Percentiles rank a stretch among this genome's conserved stretches.
Conservation (phyloP, 2,113 vertebrate genomes). For the Myiozetetes cayanensis region DNA sequence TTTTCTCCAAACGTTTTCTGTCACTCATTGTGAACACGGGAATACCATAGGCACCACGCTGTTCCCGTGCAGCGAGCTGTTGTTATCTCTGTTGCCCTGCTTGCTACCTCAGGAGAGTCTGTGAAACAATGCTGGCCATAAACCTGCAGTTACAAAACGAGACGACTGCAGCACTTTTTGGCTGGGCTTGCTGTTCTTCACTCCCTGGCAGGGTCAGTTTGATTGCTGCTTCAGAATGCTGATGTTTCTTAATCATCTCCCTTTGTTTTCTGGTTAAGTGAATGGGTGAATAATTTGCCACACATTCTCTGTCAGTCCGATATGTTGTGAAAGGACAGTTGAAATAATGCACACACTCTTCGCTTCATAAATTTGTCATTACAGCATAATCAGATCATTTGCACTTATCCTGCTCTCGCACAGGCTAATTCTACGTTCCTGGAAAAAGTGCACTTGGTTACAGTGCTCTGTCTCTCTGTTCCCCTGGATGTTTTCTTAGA, state of each 20-base stretch:
- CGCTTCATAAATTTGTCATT: neutral
- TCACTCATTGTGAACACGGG: neutral
- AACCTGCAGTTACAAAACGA: neutral
- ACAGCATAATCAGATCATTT: neutral
- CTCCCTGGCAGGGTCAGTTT: constrained; percentile 31
- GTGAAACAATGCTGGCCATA: neutral
- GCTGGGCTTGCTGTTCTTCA: neutral
- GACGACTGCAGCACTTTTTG: neutral
- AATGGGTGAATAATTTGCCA: constrained; percentile 6
- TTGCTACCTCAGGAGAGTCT: neutral
- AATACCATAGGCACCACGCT: neutral
- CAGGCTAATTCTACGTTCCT: neutral
- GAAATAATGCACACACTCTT: neutral
- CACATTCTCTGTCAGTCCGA: neutral
- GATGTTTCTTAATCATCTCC: constrained; percentile 52
- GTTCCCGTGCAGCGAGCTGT: neutral
- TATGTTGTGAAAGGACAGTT: neutral
- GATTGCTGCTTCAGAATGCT: constrained; percentile 35
- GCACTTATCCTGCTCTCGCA: neutral
- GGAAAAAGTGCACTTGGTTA: neutral
- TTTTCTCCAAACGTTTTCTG: neutral
- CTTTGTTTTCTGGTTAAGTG: constrained; percentile 57
- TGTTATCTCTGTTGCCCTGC: neutral
- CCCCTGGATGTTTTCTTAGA: neutral
- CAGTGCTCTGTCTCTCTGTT: neutral